Evolutionary conservation across 1,140 invertebrate species (phyloP).

Genomic region (Drosophila melanogaster): Release_6_plus_ISO1_MT NT_037436.4:17405001-17405500

Average conservation of each 20-base stretch:
- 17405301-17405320: constrained; percentile 54
- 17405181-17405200: constrained; percentile 71
- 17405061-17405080: constrained; percentile 42
- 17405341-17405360: constrained; percentile 82
- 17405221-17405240: constrained; percentile 61
- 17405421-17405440: constrained; percentile 22
- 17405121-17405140: constrained; percentile 26
- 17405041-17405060: constrained; percentile 15
- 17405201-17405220: constrained; percentile 60
- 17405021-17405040: constrained; percentile 33
- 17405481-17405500: constrained; percentile 73
- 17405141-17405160: constrained; percentile 35
- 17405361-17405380: constrained; percentile 63
- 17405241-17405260: constrained; percentile 58
- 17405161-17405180: constrained; percentile 53
- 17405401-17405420: constrained; percentile 34
- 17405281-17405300: constrained; percentile 82
- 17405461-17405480: constrained; percentile 33
- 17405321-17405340: constrained; percentile 39
- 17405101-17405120: constrained; percentile 36
- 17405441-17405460: constrained; percentile 23
- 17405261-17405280: constrained; percentile 66
- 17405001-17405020: constrained; percentile 33
- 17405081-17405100: constrained; percentile 46
- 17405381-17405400: constrained; percentile 63